Evolutionary conservation across 2,888 invertebrate species (phyloP), one percentile per base, ranked within the genome.

Genomic region (Pachydiplax longipennis): DNA sequence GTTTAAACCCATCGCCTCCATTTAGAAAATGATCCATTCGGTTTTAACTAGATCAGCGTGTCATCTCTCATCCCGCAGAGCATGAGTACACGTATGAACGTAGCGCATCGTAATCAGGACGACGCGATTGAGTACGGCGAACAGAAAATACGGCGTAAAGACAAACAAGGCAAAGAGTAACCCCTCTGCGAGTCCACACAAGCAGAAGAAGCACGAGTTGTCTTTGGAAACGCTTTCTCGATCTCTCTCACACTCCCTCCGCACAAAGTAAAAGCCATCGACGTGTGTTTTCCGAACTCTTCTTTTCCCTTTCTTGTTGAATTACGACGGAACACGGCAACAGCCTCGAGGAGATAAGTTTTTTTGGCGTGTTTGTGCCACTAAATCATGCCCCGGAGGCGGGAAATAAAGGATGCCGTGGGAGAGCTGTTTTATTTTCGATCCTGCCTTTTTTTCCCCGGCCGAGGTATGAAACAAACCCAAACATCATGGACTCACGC

Each of bases 321-420:
- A 87, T 87, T 87, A 87, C 87, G 87, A 53, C 87, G 61, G 58
- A 87, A 87, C 87, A 87, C 87, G 37, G 61, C 87, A 61, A 87
- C 53, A 87, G 87, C 65, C 87, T 65, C 61, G n/a, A 65, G 83
- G 83, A 87, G 87, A 87, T 87, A 87, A 87, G 87, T 87, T 87
- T 87, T n/a, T 53, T 87, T 87, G 87, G 87, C 87, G 87, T 87
- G 87, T 87, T 87, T 87, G 87, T 58, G 31, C 61, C 87, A 61
- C 87, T 87, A 87, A 87, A 87, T 87, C 87, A 87, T 87, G 87
- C 61, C 87, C 87, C 35, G 58, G 58, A 35, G 83, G 82, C n/a
- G 48, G 82, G 53, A 35, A 58, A 25, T 25, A 53, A 35, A 35
- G 48, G 48, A 15, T 31, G 58, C 6, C 48, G 44, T 81, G 22